Conservation (phyloP, 2,888 invertebrate genomes). For the Scaptomyza caliginosa region DNA sequence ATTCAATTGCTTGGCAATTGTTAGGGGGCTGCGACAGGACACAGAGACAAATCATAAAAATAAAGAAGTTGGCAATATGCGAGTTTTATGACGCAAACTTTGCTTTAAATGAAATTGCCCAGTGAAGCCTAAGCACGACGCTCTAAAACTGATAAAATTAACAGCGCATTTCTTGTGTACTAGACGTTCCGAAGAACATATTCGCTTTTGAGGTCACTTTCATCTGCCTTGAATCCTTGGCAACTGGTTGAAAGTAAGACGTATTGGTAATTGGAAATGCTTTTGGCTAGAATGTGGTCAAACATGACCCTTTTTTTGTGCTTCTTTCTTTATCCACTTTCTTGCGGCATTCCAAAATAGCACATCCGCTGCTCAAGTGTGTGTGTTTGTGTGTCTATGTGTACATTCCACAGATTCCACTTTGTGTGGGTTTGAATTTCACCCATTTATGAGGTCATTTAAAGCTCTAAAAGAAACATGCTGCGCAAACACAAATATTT, state of each 20-base stretch:
- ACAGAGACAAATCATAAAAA: slow-evolving; percentile 56
- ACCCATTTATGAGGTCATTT: slow-evolving; percentile 44
- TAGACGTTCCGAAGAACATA: slow-evolving; percentile 4
- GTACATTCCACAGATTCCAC: slow-evolving; percentile 40
- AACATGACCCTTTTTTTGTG: slow-evolving; percentile 34
- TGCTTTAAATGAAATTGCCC: slow-evolving; percentile 62
- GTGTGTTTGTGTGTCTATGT: slow-evolving; percentile 18
- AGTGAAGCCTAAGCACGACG: slow-evolving; percentile 32
- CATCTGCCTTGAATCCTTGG: background rate
- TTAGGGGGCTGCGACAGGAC: background rate
- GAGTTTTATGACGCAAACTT: slow-evolving; percentile 63
- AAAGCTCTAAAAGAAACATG: slow-evolving; percentile 18
- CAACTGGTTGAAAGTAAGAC: background rate
- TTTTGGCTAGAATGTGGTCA: slow-evolving; percentile 23
- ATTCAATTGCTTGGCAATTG: slow-evolving; percentile 71
- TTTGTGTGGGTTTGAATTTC: slow-evolving; percentile 25
- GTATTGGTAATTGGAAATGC: slow-evolving; percentile 1
- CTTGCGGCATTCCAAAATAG: slow-evolving; percentile 59
- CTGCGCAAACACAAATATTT: slow-evolving; percentile 9
- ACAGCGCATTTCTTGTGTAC: slow-evolving; percentile 17
- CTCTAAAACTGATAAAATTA: slow-evolving; percentile 55
- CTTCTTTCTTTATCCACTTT: slow-evolving; percentile 7
- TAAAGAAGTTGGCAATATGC: slow-evolving; percentile 30
- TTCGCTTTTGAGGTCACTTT: background rate
- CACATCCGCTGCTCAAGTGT: slow-evolving; percentile 55